A percentile compares a stretch with the other conserved stretches of the same genome.
These are phyloP conservation scores for Griposia aprilina DNA, from an alignment of 2,888 invertebrate species.

Conservation along the genomic window DNA sequence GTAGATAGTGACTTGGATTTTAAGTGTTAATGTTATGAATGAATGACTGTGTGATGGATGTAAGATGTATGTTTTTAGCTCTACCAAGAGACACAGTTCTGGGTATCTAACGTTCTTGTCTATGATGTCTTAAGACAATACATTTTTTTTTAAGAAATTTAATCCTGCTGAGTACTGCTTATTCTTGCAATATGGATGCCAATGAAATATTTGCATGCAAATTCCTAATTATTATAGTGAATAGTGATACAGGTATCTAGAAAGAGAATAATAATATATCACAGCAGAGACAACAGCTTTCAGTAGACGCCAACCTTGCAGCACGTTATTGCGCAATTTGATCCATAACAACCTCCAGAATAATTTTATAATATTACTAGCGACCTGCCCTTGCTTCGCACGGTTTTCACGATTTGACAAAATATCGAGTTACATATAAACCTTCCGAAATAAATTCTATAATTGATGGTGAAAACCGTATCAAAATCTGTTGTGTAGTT, in stretches of 20 bases:
- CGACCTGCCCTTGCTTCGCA: too few relatives aligned
- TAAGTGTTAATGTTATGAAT: conserved; percentile 22
- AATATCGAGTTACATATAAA: not conserved
- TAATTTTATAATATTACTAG: not conserved
- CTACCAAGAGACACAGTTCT: not conserved
- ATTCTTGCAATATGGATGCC: not conserved
- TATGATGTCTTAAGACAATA: not conserved
- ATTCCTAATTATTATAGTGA: not conserved
- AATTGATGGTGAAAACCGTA: not conserved
- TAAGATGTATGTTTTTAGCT: not conserved
- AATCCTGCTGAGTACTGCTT: not conserved
- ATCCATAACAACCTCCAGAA: not conserved
- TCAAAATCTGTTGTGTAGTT: not conserved
- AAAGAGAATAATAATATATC: not conserved
- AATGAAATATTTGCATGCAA: not conserved
- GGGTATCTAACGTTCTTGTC: too few relatives aligned
- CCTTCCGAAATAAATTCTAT: not conserved
- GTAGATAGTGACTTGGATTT: conserved; percentile 23
- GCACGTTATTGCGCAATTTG: not conserved
- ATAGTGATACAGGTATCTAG: too few relatives aligned
- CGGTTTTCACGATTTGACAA: not conserved
- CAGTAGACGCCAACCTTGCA: not conserved
- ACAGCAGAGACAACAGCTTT: not conserved
- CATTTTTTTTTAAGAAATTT: accelerated
- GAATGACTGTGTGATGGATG: not conserved